Evolutionary conservation across 2,888 invertebrate species (phyloP).

Genomic region (Pyrrhia umbra): DNA sequence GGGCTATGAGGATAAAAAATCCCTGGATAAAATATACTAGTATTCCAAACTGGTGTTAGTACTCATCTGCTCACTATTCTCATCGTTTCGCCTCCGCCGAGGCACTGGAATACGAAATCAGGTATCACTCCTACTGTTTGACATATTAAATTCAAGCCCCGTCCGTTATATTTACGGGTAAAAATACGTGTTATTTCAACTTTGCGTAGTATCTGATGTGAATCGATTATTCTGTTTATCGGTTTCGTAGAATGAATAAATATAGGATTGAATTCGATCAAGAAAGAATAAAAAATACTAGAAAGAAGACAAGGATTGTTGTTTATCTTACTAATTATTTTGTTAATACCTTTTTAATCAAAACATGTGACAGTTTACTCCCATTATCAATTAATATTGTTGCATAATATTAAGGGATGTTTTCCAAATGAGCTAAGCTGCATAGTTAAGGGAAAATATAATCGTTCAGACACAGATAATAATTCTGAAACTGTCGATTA

Average conservation of each 20-base stretch:
- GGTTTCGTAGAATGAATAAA: conserved; percentile 1
- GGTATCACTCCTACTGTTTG: background rate
- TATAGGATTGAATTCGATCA: background rate
- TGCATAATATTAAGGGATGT: too few species aligned
- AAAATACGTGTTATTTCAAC: background rate
- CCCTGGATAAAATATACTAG: background rate
- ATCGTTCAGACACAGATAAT: too few species aligned
- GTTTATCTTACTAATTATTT: too few species aligned
- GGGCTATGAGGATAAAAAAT: background rate
- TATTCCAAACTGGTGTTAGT: background rate
- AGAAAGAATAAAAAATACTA: too few species aligned
- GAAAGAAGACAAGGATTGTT: too few species aligned
- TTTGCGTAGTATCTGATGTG: background rate
- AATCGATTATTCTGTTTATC: background rate
- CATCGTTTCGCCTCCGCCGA: background rate
- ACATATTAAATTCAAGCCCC: background rate
- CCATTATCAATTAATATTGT: too few species aligned
- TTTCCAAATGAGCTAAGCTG: too few species aligned
- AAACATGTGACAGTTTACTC: too few species aligned
- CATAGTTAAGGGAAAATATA: too few species aligned
- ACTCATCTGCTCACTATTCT: conserved; percentile 18
- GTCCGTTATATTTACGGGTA: background rate
- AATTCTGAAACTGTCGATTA: too few species aligned
- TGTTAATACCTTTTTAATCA: too few species aligned
- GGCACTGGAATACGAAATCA: conserved; percentile 32